Evolutionary conservation across 2,113 vertebrate genomes (phyloP).

Genomic region (Bos indicus): DNA sequence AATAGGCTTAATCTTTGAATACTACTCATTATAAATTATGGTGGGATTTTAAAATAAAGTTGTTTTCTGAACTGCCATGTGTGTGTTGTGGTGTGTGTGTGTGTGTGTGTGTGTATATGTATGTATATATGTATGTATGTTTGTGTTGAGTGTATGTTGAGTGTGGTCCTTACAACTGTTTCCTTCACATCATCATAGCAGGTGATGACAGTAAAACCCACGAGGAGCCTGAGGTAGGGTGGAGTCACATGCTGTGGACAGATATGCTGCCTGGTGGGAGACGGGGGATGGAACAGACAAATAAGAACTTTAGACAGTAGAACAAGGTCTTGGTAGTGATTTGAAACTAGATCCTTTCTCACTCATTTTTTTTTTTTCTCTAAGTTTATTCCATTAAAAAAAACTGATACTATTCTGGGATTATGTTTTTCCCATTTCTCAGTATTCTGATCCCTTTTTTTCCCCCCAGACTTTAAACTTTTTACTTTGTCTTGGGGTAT

Average conservation of each 20-base stretch:
- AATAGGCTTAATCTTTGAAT: background rate
- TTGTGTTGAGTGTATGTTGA: background rate
- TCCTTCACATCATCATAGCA: background rate
- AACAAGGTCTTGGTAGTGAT: background rate
- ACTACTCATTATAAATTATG: background rate
- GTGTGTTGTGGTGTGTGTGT: background rate
- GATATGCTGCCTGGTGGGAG: accelerated
- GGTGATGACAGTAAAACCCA: background rate
- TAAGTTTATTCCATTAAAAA: background rate
- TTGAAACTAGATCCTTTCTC: background rate
- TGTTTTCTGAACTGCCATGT: background rate
- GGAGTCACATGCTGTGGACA: background rate
- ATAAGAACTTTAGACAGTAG: background rate
- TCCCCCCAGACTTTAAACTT: background rate
- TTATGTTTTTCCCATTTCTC: background rate
- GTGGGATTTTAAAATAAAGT: background rate
- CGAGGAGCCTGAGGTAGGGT: accelerated
- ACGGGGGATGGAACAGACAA: background rate
- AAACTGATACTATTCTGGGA: background rate
- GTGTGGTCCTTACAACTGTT: background rate
- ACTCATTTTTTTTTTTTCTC: background rate
- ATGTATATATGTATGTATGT: background rate
- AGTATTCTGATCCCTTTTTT: background rate
- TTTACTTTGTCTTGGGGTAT: background rate
- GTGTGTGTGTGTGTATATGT: background rate